Evolutionary conservation across 2,797 vertebrate species (phyloP), one percentile per base, ranked within the genome.

Genomic region (Coluber constrictor): DNA sequence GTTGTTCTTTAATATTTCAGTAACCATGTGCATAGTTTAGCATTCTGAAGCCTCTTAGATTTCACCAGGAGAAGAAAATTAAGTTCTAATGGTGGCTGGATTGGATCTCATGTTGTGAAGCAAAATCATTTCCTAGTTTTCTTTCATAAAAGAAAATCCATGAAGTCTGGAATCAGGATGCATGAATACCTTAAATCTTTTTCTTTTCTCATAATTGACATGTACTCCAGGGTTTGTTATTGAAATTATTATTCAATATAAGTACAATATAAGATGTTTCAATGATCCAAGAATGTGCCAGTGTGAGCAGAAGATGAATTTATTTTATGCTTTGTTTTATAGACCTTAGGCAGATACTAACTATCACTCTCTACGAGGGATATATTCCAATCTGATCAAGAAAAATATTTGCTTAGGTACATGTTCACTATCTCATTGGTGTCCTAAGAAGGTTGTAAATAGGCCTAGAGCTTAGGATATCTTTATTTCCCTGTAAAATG

Each of bases 81-180:
- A 92, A 56, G 32, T 88, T 61, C 55, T 70, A 59, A 89, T 7
- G 43, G 15, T 27, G 37, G 29, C 27, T 92, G 37, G 66, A 59
- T 83, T 79, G 20, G 43, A 83, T 57, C 37, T 25, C 86, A 59
- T 47, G 54, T 47, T n/a, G 37, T 88, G 88, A 57, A 25, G 61
- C 43, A 89, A 51, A 92, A 92, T 54, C 60, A 32, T 90, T 66
- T 87, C n/a, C 79, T 25, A 55, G 60, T 90, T 87, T 51, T 56
- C 32, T 66, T 83, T 66, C 63, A 51, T 29, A 43, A 89, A 59
- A 25, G 32, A 9, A 95, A 94, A 86, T 92, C 90, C 57, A 55
- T 95, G 94, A 92, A 96, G 93, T 95, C 96, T 96, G 94, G 95
- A 96, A 94, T 96, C 95, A 96, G 95, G 95, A 96, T 95, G 95